These are phyloP conservation scores for Channa argus DNA, from an alignment of 2,113 vertebrate species.

Conservation along the genomic window DNA sequence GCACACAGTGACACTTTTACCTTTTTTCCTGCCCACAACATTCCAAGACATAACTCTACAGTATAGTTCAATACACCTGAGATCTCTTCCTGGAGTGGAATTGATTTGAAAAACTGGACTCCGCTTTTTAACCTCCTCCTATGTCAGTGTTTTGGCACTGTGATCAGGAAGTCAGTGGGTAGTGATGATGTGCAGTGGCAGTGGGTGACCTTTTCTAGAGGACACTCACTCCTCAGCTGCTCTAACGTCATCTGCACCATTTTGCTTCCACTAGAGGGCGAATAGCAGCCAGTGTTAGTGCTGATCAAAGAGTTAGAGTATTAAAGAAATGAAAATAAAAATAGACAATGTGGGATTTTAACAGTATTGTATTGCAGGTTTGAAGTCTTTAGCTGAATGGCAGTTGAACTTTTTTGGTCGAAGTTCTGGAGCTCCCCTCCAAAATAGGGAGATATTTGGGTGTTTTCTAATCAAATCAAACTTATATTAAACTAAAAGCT, in stretches of 20 bases:
- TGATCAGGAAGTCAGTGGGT: constrained; percentile 64
- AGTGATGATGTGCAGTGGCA: constrained; percentile 72
- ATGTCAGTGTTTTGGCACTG: constrained; percentile 35
- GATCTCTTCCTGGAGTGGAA: background rate
- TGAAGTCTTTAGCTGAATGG: background rate
- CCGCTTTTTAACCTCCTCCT: background rate
- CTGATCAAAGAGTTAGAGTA: constrained; percentile 6
- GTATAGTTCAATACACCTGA: background rate
- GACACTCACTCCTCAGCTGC: constrained; percentile 72
- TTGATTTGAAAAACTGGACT: background rate
- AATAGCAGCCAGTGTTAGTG: constrained; percentile 2
- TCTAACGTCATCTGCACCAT: constrained; percentile 62
- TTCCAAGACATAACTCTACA: background rate
- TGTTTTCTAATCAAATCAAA: background rate
- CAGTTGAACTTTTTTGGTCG: too few relatives aligned
- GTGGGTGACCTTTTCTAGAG: constrained; percentile 78
- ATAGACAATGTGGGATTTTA: background rate
- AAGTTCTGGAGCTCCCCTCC: background rate
- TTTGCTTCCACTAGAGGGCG: constrained; percentile 55
- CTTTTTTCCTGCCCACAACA: background rate
- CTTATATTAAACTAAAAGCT: too few relatives aligned
- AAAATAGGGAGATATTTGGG: too few relatives aligned
- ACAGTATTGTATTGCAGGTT: background rate
- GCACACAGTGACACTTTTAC: constrained; percentile 41
- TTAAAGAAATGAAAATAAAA: too few relatives aligned